These are phyloP conservation scores for Galendromus occidentalis DNA, from an alignment of 1,140 invertebrate genomes.

Conservation along the genomic window DNA sequence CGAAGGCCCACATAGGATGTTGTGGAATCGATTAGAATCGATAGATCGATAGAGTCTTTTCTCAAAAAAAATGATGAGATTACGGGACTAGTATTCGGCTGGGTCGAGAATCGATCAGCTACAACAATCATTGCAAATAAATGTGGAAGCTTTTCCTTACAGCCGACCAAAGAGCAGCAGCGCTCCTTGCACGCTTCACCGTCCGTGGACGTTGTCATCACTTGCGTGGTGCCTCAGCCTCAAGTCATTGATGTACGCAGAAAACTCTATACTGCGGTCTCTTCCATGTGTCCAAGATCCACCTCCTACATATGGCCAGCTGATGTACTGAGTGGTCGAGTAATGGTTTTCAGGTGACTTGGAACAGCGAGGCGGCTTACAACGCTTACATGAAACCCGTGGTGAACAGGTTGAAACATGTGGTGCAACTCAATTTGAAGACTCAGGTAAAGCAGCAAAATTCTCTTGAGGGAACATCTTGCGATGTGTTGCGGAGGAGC, in stretches of 20 bases:
- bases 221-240: neutral
- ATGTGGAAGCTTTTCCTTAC: neutral
- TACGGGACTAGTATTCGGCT: too few species aligned
- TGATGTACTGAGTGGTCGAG: too few species aligned
- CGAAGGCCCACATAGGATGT: too few species aligned
- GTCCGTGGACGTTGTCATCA: neutral
- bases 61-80: too few species aligned
- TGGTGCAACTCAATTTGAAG: neutral
- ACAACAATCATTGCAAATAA: too few species aligned
- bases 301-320: too few species aligned
- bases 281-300: too few species aligned
- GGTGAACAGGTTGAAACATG: neutral
- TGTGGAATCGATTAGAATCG: too few species aligned
- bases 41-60: too few species aligned
- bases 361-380: neutral
- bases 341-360: neutral
- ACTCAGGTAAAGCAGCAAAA: neutral
- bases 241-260: conserved; percentile 1
- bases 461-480: neutral
- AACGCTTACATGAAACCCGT: conserved; percentile 3
- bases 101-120: too few species aligned
- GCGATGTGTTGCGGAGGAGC: neutral
- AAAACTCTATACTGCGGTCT: too few species aligned
- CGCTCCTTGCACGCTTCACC: conserved; percentile 2
- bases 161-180: conserved; percentile 5